phyloP scores from a whole-genome alignment of 2,113 vertebrate species.

The Salvelinus fontinalis region DNA sequence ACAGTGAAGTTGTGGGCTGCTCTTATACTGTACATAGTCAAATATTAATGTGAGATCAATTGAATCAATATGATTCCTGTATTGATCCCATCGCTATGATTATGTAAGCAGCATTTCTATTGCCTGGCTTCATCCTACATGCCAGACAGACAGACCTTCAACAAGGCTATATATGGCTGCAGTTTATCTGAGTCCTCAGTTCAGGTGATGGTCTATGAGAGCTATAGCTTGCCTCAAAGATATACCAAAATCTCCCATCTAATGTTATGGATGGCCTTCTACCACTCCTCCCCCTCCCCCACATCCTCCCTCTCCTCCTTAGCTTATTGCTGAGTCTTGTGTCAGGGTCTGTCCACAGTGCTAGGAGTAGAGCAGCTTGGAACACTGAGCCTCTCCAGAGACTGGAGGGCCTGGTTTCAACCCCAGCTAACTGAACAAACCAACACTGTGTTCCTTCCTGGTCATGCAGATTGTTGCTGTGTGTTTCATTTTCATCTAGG shows the following conservation, averaged over 20 bases:
- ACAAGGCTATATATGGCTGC: neutral
- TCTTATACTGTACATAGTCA: neutral
- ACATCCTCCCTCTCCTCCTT: neutral
- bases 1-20: neutral
- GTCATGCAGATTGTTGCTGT: constrained; percentile 53
- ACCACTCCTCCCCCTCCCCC: neutral
- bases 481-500: constrained; percentile 57
- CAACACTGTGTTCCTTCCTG: constrained; percentile 52
- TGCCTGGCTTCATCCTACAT: neutral
- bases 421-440: constrained; percentile 16
- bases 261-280: neutral
- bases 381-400: constrained; percentile 41
- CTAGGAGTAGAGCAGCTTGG: constrained; percentile 26
- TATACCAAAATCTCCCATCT: neutral
- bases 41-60: neutral
- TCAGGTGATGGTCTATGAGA: neutral
- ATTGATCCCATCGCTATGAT: neutral
- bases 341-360: neutral
- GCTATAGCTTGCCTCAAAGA: neutral
- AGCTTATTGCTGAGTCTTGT: constrained; percentile 18
- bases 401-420: constrained; percentile 39
- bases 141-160: neutral
- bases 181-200: neutral
- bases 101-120: neutral
- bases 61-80: neutral